Conservation (phyloP, 2,888 invertebrate species). For the Acanthacorydalis orientalis region DNA sequence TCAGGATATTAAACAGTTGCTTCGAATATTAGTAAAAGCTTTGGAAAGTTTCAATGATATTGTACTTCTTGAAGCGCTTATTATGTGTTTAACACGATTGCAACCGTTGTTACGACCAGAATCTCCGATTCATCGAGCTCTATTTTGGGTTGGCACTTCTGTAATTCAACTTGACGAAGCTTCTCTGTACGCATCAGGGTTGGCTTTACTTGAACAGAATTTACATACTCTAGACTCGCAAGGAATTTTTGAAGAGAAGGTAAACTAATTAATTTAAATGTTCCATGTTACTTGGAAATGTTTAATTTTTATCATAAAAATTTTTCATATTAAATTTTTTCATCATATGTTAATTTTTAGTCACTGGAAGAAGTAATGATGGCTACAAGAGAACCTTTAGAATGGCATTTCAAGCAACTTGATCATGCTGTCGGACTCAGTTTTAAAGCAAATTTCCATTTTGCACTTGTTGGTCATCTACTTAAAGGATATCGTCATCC, state of each 20-base stretch:
- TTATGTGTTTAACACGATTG: conserved; percentile 89
- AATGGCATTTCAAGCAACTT: conserved; percentile 96
- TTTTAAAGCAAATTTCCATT: conserved; percentile 92
- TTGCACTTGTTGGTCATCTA: conserved; percentile 93
- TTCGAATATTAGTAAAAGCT: conserved; percentile 85
- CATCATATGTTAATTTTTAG: conserved; percentile 24
- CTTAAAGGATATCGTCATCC: conserved; percentile 91
- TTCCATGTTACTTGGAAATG: not conserved
- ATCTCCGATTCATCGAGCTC: conserved; percentile 78
- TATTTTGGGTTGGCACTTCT: conserved; percentile 95
- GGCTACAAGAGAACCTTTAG: conserved; percentile 83
- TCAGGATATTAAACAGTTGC: conserved; percentile 83
- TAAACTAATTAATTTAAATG: conserved; percentile 23
- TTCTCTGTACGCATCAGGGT: conserved; percentile 81
- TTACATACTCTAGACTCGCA: conserved; percentile 90
- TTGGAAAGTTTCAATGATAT: conserved; percentile 88
- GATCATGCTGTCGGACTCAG: conserved; percentile 93
- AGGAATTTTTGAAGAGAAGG: conserved; percentile 78
- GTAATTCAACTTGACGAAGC: conserved; percentile 90
- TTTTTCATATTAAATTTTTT: not conserved
- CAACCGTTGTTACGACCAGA: conserved; percentile 81
- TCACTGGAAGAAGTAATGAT: conserved; percentile 81
- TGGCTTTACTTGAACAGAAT: conserved; percentile 90
- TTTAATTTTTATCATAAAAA: conserved; percentile 3
- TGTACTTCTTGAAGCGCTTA: conserved; percentile 77